Base-by-base conservation (phyloP, 2,113 vertebrate genomes). In the Passer domesticus region DNA sequence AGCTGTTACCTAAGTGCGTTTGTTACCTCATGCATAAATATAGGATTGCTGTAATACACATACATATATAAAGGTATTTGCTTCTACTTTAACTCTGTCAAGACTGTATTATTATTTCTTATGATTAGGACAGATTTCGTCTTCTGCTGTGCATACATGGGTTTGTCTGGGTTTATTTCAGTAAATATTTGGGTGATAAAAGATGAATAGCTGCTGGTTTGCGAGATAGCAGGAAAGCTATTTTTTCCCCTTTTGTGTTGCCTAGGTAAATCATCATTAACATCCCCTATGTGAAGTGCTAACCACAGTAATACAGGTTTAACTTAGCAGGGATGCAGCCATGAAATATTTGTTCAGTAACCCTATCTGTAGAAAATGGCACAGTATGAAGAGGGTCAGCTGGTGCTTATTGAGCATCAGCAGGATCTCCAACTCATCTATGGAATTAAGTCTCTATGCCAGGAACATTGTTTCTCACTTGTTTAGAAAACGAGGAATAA, bases 21-120 rank as follows among this genome's bases (percentile, higher is more conserved):
- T 98, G 96, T 96, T 97, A 97, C 91, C 93, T 98, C 98, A 99
- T 98, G 98, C 98, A 98, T 98, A 98, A 98, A 98, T 96, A 97
- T 97, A 92, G 96, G 75, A 97, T 97, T 97, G 96, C 96, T 97
- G 96, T 91, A 97, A 97, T 87, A 91, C 92, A 96, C 94, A 97
- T 92, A 97, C 96, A 91, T 80, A 90, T 95, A 95, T 66, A 94
- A 66, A 5, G 44, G 92, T 73, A 28, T 82, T 97, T 82, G 69
- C 77, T 94, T 84, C 88, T 63, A 92, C 67, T 95, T 93, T 92
- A 95, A 94, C 94, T 95, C 95, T 94, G 90, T 97, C 96, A 95
- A 97, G 97, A 77, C 86, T 82, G 22, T 81, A 91, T 92, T 95
- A 88, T 79, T 35, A 93, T 87, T 93, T 93, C 69, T 53, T 79